Evolutionary conservation across 2,113 vertebrate genomes (phyloP), one percentile per base, ranked within the genome.

Genomic region (Anser brachyrhynchus): DNA sequence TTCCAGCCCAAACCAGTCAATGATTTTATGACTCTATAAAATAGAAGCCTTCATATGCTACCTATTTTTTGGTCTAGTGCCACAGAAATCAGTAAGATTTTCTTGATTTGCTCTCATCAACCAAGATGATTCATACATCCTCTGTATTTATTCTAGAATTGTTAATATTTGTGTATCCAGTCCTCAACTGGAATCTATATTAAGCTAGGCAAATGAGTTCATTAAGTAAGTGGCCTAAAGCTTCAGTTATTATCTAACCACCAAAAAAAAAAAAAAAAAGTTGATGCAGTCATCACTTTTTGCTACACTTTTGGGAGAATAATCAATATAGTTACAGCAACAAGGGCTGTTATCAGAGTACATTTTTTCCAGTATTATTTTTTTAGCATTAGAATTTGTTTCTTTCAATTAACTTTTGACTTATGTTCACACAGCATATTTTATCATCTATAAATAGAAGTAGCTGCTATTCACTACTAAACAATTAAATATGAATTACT

Each of bases 401-500:
- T 83, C 65, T 90, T 87, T 73, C 49, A 33, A 26, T 35, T 95
- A 88, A 71, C 10, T 91, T 66, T 75, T 75, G 21, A 82, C 28
- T 95, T 92, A 55, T 16, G 26, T 75, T 75, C 44, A 46, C 49
- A 78, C 7, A 39, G 21, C 51, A 64, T 69, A 82, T 89, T 90
- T 89, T 64, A 15, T 76, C 7, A 59, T 54, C 92, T 85, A 72
- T 84, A 95, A 91, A 75, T 21, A 93, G 25, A 84, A 94, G 10
- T 51, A 21, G 8, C 33, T 95, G 39, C 29, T 80, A 62, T 87
- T 96, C 31, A 72, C 76, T 82, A 69, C 57, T 74, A 74, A 84
- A 78, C 54, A 81, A 73, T 89, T 65, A 92, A 66, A 92, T 66
- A 78, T 83, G 49, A 89, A 94, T 76, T 64, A 91, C 19, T 44